Evolutionary conservation across 2,888 invertebrate species (phyloP).

Genomic region (Limnephilus lunatus): DNA sequence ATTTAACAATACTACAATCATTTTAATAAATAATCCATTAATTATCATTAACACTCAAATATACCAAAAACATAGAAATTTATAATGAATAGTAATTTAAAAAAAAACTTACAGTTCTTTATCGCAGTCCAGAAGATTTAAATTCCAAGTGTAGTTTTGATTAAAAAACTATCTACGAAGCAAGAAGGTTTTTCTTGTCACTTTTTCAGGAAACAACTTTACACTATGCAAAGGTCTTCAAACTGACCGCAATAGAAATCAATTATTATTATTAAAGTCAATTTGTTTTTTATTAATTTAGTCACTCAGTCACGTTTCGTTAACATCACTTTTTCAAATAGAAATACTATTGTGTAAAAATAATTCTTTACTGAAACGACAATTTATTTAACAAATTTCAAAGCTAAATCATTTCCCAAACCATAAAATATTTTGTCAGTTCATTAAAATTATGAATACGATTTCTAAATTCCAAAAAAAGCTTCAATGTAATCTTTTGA

Average conservation of each 20-base stretch:
- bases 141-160: not conserved
- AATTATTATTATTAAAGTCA: conserved; percentile 2
- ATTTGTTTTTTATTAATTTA: not conserved
- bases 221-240: not conserved
- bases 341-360: not conserved
- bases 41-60: no score
- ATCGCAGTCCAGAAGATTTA: not conserved
- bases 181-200: not conserved
- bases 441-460: not conserved
- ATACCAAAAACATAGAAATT: not conserved
- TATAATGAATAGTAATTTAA: not conserved
- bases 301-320: not conserved
- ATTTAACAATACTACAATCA: no score
- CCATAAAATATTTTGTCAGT: not conserved
- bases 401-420: not conserved
- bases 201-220: not conserved
- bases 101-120: not conserved
- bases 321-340: not conserved
- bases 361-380: not conserved
- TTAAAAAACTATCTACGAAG: not conserved
- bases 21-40: no score
- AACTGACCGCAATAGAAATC: not conserved
- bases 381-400: no score
- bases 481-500: not conserved
- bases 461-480: not conserved